Evolutionary conservation across 2,797 vertebrate genomes (phyloP).

Genomic region (Anisognathus igniventris): DNA sequence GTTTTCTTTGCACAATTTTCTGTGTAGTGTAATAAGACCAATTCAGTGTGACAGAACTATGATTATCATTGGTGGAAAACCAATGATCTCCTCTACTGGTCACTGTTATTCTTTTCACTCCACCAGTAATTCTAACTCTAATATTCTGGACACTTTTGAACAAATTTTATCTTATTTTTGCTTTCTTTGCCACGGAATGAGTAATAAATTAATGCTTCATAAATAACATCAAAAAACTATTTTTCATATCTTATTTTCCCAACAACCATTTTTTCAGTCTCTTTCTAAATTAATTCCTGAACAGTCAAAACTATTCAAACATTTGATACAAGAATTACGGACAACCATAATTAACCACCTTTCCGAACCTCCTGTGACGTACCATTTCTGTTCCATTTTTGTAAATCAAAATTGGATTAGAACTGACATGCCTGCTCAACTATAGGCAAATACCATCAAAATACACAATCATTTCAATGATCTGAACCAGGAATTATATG

Average conservation of each 20-base stretch:
- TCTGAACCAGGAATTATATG: not conserved
- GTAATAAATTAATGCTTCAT: not conserved
- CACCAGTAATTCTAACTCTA: not conserved
- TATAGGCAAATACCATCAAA: not conserved
- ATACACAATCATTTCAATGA: not conserved
- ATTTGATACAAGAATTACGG: not conserved
- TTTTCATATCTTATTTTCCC: not conserved
- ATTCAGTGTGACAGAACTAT: constrained; percentile 4
- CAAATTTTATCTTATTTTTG: not conserved
- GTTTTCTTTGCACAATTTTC: not conserved
- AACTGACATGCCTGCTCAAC: not conserved
- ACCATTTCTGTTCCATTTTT: not conserved
- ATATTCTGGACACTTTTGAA: not conserved
- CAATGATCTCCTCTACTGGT: not conserved
- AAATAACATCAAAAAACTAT: not conserved
- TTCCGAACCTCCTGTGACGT: not conserved
- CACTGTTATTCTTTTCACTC: not conserved
- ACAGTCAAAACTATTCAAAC: not conserved
- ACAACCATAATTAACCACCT: not conserved
- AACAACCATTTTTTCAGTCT: not conserved
- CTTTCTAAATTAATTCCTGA: not conserved
- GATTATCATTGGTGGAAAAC: not conserved
- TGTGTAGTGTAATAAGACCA: not conserved
- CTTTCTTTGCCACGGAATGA: not conserved
- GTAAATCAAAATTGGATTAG: not conserved